Evolutionary conservation across 2,888 invertebrate genomes (phyloP), one percentile per base, ranked within the genome.

Genomic region (Caenorhabditis drosophilae): DNA sequence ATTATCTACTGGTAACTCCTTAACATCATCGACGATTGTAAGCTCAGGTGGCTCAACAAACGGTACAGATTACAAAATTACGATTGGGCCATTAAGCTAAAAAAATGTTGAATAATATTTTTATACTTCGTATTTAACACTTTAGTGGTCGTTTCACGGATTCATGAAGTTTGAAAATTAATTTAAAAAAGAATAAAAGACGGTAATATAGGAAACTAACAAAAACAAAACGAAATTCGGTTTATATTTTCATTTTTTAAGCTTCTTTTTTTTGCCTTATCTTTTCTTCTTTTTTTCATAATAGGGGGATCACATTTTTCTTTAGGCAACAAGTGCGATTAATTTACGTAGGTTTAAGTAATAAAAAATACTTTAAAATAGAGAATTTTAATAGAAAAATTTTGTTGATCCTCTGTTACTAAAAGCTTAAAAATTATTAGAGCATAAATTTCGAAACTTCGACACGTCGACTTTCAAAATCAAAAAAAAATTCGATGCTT

Each of bases 21-120:
- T 51, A 40, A 61, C 47, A 16, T 40, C 46, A 20, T 20, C 55
- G 7, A 36, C 46, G n/a, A 26, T 41, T 15, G 41, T 50, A n/a
- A 44, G 23, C 20, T 44, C 59, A n/a, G 31, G 35, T 36, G 42
- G 42, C 31, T 26, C 47, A 15, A 44, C 63, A 45, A 63, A 63
- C 56, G 63, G 63, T 63, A 63, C 57, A 41, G 57, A 57, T 57
- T 57, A 53, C 49, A 53, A 63, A 53, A 63, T 63, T 46, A 57
- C 57, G 26, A 50, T 63, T 34, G 53, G 45, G 18, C 57, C 56
- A 25, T 12, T 62, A 38, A 26, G n/a, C n/a, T 46, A 23, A 15
- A 36, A 12, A 36, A n/a, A n/a, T 36, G 12, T 6, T 31, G 22
- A 42, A 9, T 23, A 23, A 23, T 23, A 23, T 23, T 23, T 22